Evolutionary conservation across 2,797 vertebrate genomes (phyloP).

Genomic region (Fundulus diaphanus): DNA sequence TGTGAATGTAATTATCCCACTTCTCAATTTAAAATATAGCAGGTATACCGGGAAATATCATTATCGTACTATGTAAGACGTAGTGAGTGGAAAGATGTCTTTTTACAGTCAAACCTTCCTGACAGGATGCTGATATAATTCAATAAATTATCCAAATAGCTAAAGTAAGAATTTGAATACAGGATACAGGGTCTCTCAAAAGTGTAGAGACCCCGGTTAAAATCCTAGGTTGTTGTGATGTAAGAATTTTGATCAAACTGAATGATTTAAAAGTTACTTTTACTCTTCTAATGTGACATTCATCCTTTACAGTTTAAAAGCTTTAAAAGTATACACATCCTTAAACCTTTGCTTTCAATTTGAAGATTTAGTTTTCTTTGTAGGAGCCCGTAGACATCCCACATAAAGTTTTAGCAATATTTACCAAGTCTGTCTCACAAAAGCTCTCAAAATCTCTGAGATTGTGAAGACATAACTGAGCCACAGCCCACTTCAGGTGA

Average conservation of each 20-base stretch:
- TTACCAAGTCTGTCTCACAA: not conserved
- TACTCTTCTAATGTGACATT: not conserved
- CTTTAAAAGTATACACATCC: not conserved
- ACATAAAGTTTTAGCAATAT: not conserved
- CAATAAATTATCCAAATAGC: conserved; percentile 74
- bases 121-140: conserved; percentile 64
- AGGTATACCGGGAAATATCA: conserved; percentile 77
- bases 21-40: conserved; percentile 69
- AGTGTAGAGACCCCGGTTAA: not conserved
- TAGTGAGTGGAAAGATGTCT: conserved; percentile 65
- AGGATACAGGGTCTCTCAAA: conserved; percentile 14
- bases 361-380: not conserved
- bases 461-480: not conserved
- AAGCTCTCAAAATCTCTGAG: not conserved
- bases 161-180: conserved; percentile 60
- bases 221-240: not conserved
- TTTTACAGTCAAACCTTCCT: conserved; percentile 68
- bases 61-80: conserved; percentile 66
- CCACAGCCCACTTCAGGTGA: not conserved
- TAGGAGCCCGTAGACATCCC: not conserved
- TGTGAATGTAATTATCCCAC: conserved; percentile 75
- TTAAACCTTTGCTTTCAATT: not conserved
- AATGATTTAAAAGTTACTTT: not conserved
- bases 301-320: not conserved
- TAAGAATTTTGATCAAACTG: not conserved